These are phyloP conservation scores for Microtus obscurus DNA, from an alignment of 2,797 vertebrate species.

Conservation along the genomic window DNA sequence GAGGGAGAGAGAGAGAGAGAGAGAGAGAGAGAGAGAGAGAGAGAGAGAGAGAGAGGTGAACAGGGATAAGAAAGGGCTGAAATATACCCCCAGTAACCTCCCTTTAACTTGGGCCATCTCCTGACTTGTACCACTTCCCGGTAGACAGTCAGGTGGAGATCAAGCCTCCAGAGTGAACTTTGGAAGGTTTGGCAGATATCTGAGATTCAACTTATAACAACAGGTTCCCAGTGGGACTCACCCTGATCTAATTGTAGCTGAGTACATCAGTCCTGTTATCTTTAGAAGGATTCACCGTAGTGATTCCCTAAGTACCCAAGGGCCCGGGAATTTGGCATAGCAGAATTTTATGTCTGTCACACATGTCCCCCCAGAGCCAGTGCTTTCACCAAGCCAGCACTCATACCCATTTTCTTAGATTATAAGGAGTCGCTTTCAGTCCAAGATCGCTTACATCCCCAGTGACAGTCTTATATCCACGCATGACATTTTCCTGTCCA, in stretches of 20 bases:
- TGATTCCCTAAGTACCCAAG: not conserved
- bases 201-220: not conserved
- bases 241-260: constrained; percentile 81
- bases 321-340: constrained; percentile 31
- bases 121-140: not conserved
- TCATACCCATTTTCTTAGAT: constrained; percentile 7
- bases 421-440: not conserved
- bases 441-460: not conserved
- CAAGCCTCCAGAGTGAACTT: not conserved
- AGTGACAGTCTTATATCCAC: not conserved
- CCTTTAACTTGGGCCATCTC: not conserved
- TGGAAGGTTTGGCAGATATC: not conserved
- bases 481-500: not conserved
- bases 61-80: not conserved
- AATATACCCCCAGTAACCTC: not conserved
- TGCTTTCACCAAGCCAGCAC: not conserved
- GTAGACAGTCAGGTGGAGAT: not conserved
- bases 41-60: not conserved
- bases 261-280: constrained; percentile 54
- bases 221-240: constrained; percentile 82
- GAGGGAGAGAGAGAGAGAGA: no score
- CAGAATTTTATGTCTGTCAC: not conserved
- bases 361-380: not conserved
- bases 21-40: no score
- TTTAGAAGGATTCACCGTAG: not conserved